Evolutionary conservation across 2,113 vertebrate genomes (phyloP).

Genomic region (Cochlearius cochlearius): DNA sequence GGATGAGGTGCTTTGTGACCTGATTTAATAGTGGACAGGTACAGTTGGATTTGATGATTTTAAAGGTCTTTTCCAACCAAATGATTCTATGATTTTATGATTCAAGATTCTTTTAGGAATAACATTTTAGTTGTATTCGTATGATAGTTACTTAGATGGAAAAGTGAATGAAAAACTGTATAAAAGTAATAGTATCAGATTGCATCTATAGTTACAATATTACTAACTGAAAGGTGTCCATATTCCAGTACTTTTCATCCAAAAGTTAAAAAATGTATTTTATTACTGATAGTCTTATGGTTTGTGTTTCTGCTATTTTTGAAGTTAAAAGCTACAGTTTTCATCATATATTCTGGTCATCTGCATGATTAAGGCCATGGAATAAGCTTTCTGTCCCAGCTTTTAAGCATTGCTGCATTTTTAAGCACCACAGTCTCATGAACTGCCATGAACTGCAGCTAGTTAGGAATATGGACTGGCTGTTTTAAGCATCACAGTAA

Average conservation of each 20-base stretch:
- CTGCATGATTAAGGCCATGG: not conserved
- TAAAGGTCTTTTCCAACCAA: too few relatives aligned
- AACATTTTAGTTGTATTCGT: not conserved
- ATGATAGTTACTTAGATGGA: not conserved
- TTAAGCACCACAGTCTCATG: not conserved
- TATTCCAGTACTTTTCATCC: not conserved
- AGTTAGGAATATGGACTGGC: not conserved
- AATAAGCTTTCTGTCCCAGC: not conserved
- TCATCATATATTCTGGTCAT: not conserved
- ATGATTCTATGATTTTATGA: not conserved
- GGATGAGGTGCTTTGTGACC: too few relatives aligned
- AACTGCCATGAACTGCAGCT: not conserved
- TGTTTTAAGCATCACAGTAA: not conserved
- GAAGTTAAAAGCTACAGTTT: not conserved
- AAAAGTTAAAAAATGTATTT: not conserved
- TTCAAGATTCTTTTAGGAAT: not conserved
- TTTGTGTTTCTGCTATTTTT: not conserved
- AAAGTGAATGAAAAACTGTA: not conserved
- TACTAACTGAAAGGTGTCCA: not conserved
- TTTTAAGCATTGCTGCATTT: not conserved
- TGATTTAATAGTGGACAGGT: too few relatives aligned
- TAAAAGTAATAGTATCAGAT: not conserved
- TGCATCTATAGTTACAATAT: not conserved
- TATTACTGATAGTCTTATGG: not conserved
- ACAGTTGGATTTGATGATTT: too few relatives aligned